phyloP scores from a whole-genome alignment of 2,797 vertebrate species.

The Coranthus polyacanthus region DNA sequence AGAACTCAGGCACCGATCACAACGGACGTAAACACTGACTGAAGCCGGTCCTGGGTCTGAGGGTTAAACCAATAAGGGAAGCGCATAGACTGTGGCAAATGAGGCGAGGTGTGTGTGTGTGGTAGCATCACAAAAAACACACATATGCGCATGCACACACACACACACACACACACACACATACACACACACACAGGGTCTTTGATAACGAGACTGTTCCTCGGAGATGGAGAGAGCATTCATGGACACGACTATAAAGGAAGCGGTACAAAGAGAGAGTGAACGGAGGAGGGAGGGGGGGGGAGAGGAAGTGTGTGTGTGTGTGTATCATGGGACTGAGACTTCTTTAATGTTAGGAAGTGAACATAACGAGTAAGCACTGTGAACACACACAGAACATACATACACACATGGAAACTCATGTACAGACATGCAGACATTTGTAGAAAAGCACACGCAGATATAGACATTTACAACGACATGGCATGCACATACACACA shows the following conservation, averaged over 20 bases:
- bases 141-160: constrained; percentile 43
- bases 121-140: constrained; percentile 68
- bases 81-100: constrained; percentile 64
- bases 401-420: constrained; percentile 42
- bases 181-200: constrained; percentile 50
- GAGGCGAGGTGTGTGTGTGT: constrained; percentile 62
- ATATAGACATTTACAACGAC: constrained; percentile 67
- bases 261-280: constrained; percentile 53
- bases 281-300: constrained; percentile 25
- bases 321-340: constrained; percentile 72
- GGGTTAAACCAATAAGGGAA: constrained; percentile 70
- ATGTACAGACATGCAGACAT: constrained; percentile 62
- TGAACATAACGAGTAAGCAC: constrained; percentile 78
- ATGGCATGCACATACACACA: constrained; percentile 76
- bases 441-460: constrained; percentile 65
- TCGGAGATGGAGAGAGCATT: constrained; percentile 60
- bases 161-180: constrained; percentile 44
- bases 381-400: constrained; percentile 74
- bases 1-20: constrained; percentile 57
- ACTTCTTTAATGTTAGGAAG: constrained; percentile 70
- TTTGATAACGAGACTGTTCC: constrained; percentile 59
- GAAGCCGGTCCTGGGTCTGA: constrained; percentile 69
- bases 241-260: constrained; percentile 61
- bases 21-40: constrained; percentile 71
- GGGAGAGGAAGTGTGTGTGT: constrained; percentile 50